Evolutionary conservation across 2,888 invertebrate species (phyloP), one percentile per base, ranked within the genome.

Genomic region (Esperia sulphurella): DNA sequence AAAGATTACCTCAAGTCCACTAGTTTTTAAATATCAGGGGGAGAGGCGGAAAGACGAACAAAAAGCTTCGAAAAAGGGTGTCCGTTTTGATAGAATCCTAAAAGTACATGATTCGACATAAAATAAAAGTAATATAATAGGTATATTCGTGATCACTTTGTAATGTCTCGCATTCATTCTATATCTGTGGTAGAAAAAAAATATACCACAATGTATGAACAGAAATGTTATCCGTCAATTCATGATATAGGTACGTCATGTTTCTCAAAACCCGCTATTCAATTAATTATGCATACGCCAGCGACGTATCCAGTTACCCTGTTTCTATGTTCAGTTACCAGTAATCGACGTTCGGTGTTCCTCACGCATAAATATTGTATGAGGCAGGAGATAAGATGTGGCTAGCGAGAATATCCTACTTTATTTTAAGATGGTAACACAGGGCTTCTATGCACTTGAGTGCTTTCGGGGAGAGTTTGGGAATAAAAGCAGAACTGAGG

Each of bases 331-430:
- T 31, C 13, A 33, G 48, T 14, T 45, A 14, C 30, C 66, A 65
- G 74, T 83, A 83, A 83, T 83, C 78, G 81, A 83, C 75, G 70
- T 83, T 76, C 78, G 68, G 60, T 83, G 83, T 83, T 81, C 75
- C 59, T 68, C 70, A 69, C 67, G 76, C 75, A 81, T 83, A 79
- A 83, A 84, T 83, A 80, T 82, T 83, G 75, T 70, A 83, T 81
- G 80, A 83, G 65, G 55, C 58, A 63, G 63, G 52, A 65, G 70
- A 68, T 74, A 75, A 76, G 75, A 77, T 74, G 76, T 70, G 76
- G 76, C 65, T 59, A 54, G 62, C 49, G 63, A 66, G 63, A 68
- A 73, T 75, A 74, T 76, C 72, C 71, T 67, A 57, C 66, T 68
- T 70, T 63, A 72, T 73, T 74, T 72, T 68, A 68, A 71, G 55